Evolutionary conservation across 1,140 invertebrate species (phyloP), one percentile per base, ranked within the genome.

Genomic region (Campodea augens): DNA sequence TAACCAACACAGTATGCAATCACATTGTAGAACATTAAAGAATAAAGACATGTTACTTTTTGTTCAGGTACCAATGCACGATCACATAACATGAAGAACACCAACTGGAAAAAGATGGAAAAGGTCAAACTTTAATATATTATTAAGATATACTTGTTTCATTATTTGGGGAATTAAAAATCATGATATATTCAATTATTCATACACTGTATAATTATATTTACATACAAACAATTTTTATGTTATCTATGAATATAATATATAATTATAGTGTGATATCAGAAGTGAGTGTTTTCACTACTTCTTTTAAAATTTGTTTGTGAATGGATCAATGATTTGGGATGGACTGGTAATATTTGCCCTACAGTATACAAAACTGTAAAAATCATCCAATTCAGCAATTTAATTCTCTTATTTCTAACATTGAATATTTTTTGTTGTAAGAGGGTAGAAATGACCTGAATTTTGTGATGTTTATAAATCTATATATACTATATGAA

Each of bases 11-110:
- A 80, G 60, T 84, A 82, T 0, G 78, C 74, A 41, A 81, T 65
- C 1, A 82, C 78, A 56, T 82, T 82, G 64, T 81, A 82, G 60
- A 84, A 82, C 73, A 82, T 78, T 3, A 84, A 62, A 0, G 77
- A 77, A 57, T 84, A 84, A 7, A 84, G 66, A 19, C 71, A 71
- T 0, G 77, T 79, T 20, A 80, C 62, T 29, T 66, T 61, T 45
- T 78, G 74, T 32, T 73, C 66, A 0, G 67, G 65, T 36, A 73
- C 59, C 15, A 78, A 55, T 2, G 77, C 63, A 2, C 70, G 63
- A 51, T 82, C 79, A 54, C 77, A 80, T 41, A 78, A 65, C 24
- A 73, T 72, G 56, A 83, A 75, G 59, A 82, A 79, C 25, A 78
- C 60, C 54, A 78, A 59, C 75, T 80, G 69, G 45, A 69, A 69